A percentile compares a stretch with the other conserved stretches of the same genome.
Conservation (phyloP, 35 echinoderm and acorn worm genomes). For the Diadema setosum region DNA sequence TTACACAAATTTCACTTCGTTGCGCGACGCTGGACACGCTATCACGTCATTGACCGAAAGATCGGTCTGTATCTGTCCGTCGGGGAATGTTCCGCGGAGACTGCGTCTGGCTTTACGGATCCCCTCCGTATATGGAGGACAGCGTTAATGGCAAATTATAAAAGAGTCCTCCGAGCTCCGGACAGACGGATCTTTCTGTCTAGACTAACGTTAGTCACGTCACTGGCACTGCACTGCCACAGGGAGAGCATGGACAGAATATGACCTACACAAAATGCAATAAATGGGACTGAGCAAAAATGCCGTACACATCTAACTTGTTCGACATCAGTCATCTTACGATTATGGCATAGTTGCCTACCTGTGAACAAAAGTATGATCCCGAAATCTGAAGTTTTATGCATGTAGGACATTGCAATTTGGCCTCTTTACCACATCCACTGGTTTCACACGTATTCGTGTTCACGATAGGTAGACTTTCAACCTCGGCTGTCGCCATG, state of each 20-base stretch:
- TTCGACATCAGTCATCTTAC: neutral
- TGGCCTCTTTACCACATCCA: constrained; percentile 69
- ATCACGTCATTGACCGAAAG: too few relatives aligned
- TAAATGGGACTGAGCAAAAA: neutral
- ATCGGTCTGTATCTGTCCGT: too few relatives aligned
- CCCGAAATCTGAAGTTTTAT: constrained; percentile 90
- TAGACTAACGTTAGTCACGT: neutral
- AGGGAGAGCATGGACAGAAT: neutral
- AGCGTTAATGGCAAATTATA: too few relatives aligned
- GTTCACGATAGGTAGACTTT: neutral
- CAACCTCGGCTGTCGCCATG: constrained; percentile 1
- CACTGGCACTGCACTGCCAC: neutral
- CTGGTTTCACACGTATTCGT: constrained; percentile 67
- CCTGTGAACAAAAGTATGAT: constrained; percentile 94
- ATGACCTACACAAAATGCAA: neutral
- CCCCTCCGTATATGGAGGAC: too few relatives aligned
- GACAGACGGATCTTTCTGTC: neutral
- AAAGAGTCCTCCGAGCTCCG: too few relatives aligned
- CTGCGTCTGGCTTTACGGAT: too few relatives aligned
- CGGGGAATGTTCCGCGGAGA: too few relatives aligned
- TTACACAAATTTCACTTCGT: neutral
- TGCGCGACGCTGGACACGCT: neutral
- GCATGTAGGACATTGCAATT: constrained; percentile 91
- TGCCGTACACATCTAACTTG: neutral
- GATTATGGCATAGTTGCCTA: neutral